A percentile compares a stretch with the other conserved stretches of the same genome.
These are phyloP conservation scores for Erythrocebus patas DNA, from an alignment of 2,113 vertebrate genomes.

Conservation along the genomic window DNA sequence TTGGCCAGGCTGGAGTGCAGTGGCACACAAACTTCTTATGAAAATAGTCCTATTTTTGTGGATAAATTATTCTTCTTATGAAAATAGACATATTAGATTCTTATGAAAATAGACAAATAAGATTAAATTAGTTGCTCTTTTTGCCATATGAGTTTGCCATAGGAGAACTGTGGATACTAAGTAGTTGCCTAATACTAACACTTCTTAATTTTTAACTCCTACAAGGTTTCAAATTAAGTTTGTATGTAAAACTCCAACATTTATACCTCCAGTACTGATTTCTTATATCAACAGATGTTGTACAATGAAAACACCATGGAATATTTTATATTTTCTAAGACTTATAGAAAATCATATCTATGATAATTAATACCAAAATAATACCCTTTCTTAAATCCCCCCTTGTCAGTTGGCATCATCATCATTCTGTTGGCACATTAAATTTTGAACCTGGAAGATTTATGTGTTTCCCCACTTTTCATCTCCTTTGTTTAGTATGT, in stretches of 20 bases:
- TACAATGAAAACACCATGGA: background rate
- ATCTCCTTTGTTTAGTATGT: background rate
- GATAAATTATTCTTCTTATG: too few species aligned
- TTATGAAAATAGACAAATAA: background rate
- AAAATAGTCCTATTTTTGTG: too few species aligned
- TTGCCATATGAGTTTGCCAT: background rate
- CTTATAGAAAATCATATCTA: background rate
- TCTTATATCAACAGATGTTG: background rate
- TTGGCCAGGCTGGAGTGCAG: too few species aligned
- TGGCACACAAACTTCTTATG: too few species aligned
- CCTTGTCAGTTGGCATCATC: background rate
- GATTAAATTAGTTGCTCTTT: background rate
- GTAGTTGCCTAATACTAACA: background rate
- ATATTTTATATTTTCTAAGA: background rate
- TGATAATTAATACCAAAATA: background rate
- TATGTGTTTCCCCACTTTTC: background rate
- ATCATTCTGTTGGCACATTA: background rate
- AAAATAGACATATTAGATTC: background rate
- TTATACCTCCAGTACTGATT: background rate
- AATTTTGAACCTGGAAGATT: background rate
- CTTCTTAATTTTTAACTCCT: slow-evolving; percentile 1
- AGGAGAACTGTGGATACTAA: background rate
- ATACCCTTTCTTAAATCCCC: background rate
- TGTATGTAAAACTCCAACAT: background rate
- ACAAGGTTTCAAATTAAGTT: background rate